Base-by-base conservation (phyloP, 2,888 invertebrate genomes). In the Phorcus lineatus region DNA sequence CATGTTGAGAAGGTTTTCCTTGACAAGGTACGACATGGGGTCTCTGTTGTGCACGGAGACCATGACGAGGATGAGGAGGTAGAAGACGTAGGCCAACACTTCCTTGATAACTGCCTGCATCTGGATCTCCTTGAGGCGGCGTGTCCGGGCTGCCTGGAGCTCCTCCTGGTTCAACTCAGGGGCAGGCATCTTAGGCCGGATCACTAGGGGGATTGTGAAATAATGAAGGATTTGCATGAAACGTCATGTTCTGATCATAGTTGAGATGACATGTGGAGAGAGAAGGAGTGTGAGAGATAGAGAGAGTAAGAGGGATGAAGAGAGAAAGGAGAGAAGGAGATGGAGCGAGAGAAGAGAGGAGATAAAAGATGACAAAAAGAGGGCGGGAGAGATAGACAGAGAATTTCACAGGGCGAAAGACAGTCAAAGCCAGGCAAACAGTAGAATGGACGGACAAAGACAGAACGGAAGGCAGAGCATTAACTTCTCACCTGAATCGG, bases 11-110 rank as follows among this genome's bases (percentile, higher is more conserved):
- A 89, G 62, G 17, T 84, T 83, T 31, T 86, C 82, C 77, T 86
- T 88, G 36, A 84, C 82, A 19, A 80, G 67, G 83, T 83, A 88
- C 4, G 87, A 85, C 40, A 85, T 83, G 9, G 85, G 74, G 77
- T 89, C 89, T 36, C 85, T 83, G 81, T 87, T 88, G 75, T 88
- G 87, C 67, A 82, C 83, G 66, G 89, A 86, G 36, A 89, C 85
- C 24, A 89, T 82, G 16, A 87, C 78, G n/a, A 89, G 83, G 13
- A 89, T 78, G 13, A 83, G 28, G 19, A 89, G 82, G 76, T 86
- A 88, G 36, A 85, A 62, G 75, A 88, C 53, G 83, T 88, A 89
- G 74, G 88, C 87, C 4, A 84, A 57, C 31, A 89, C 85, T 81
- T 89, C 88, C 70, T 84, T 84, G 17, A 87, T 80, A 13, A 88